phyloP scores from a whole-genome alignment of 2,113 vertebrate genomes.

The Acrocephalus arundinaceus region DNA sequence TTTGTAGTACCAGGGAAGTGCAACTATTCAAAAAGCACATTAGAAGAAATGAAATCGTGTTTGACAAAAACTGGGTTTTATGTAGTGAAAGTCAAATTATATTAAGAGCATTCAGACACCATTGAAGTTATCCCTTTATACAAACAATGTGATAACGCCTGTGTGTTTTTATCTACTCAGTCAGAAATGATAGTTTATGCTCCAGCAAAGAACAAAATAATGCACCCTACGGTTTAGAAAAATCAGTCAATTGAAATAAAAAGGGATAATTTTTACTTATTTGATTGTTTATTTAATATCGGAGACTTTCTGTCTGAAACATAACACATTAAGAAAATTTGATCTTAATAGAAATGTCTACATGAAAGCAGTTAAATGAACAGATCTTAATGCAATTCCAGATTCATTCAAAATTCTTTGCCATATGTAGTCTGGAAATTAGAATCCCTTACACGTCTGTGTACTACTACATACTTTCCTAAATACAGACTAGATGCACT shows the following conservation, averaged over 20 bases:
- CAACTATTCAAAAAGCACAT: not conserved
- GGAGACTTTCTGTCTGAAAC: not conserved
- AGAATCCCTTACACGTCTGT: not conserved
- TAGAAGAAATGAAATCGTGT: slow-evolving; percentile 2
- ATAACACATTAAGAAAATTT: not conserved
- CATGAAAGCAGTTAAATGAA: not conserved
- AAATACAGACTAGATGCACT: not conserved
- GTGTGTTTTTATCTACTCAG: slow-evolving; percentile 28
- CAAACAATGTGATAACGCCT: slow-evolving; percentile 2
- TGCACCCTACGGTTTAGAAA: slow-evolving; percentile 34
- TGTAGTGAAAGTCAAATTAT: slow-evolving; percentile 17
- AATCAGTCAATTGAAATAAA: not conserved
- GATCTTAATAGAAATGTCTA: not conserved
- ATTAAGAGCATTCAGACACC: not conserved
- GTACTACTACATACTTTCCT: not conserved
- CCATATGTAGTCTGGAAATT: not conserved
- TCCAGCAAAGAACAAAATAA: slow-evolving; percentile 29
- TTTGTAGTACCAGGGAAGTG: not conserved
- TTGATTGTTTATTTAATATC: slow-evolving; percentile 32
- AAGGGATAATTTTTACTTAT: slow-evolving; percentile 5
- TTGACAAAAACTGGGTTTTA: not conserved
- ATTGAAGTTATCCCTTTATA: slow-evolving; percentile 27
- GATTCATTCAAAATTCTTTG: not conserved
- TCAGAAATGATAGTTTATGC: slow-evolving; percentile 36
- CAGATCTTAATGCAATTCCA: not conserved